These are phyloP conservation scores for Hyaena hyaena DNA, from an alignment of 2,113 vertebrate genomes.

Conservation along the genomic window DNA sequence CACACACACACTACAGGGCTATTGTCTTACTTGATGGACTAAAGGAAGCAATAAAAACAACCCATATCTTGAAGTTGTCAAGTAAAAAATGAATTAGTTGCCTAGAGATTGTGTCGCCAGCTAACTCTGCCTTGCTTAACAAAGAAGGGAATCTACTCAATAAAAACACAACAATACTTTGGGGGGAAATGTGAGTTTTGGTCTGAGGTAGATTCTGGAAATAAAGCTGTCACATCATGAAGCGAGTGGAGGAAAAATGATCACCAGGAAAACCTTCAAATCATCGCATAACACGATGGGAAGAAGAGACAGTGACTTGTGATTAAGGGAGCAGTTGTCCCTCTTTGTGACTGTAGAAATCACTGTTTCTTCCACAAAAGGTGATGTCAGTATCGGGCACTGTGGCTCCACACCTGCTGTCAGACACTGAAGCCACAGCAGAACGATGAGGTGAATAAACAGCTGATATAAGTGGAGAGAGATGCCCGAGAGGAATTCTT, in stretches of 20 bases:
- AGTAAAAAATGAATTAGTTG: constrained; percentile 55
- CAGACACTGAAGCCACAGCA: not conserved
- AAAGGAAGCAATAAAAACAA: constrained; percentile 61
- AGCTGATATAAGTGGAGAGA: not conserved
- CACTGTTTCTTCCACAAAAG: not conserved
- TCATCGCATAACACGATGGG: not conserved
- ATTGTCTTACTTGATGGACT: constrained; percentile 44
- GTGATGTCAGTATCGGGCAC: not conserved
- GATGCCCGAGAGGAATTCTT: not conserved
- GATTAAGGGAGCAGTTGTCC: not conserved
- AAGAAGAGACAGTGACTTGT: not conserved
- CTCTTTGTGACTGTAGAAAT: not conserved
- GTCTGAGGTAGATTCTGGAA: constrained; percentile 53
- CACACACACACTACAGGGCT: not conserved
- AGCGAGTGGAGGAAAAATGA: not conserved
- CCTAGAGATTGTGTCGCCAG: not conserved
- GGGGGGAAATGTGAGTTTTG: constrained; percentile 12
- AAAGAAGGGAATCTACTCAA: constrained; percentile 56
- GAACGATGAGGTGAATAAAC: not conserved
- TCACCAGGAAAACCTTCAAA: constrained; percentile 38
- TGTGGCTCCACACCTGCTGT: not conserved
- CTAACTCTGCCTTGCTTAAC: constrained; percentile 59
- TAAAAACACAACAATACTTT: constrained; percentile 59
- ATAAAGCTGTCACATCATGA: constrained; percentile 59
- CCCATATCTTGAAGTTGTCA: constrained; percentile 32